These are phyloP conservation scores for Chlorospingus semifuscus DNA, from an alignment of 2,797 vertebrate species.

Conservation along the genomic window DNA sequence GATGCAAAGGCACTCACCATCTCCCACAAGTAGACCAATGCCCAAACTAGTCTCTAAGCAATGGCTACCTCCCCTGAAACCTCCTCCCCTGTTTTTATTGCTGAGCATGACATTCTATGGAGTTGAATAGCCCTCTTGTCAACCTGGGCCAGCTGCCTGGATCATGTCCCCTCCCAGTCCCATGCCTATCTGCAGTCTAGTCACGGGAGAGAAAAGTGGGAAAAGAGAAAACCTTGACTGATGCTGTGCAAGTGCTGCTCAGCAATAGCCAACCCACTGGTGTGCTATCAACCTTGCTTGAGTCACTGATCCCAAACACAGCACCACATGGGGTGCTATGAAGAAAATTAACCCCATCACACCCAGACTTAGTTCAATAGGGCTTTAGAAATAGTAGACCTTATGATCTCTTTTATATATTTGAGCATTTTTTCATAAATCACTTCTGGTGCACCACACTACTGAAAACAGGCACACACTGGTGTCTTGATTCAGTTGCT, in stretches of 20 bases:
- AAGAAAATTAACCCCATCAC: background rate
- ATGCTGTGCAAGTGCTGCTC: background rate
- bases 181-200: background rate
- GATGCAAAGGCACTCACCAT: background rate
- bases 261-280: background rate
- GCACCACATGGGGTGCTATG: background rate
- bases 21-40: rapidly evolving
- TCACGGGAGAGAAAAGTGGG: background rate
- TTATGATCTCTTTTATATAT: background rate
- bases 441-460: background rate
- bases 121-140: background rate
- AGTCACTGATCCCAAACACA: background rate
- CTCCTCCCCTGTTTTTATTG: background rate
- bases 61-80: background rate
- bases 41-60: background rate
- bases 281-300: background rate
- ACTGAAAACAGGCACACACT: background rate
- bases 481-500: background rate
- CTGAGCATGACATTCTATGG: background rate
- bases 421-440: background rate
- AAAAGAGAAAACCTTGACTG: background rate
- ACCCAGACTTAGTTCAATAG: background rate
- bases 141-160: background rate
- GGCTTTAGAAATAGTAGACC: background rate
- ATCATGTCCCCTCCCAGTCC: background rate